Evolutionary conservation across 1,140 invertebrate genomes (phyloP), one percentile per base, ranked within the genome.

Genomic region (Notospermus geniculatus): DNA sequence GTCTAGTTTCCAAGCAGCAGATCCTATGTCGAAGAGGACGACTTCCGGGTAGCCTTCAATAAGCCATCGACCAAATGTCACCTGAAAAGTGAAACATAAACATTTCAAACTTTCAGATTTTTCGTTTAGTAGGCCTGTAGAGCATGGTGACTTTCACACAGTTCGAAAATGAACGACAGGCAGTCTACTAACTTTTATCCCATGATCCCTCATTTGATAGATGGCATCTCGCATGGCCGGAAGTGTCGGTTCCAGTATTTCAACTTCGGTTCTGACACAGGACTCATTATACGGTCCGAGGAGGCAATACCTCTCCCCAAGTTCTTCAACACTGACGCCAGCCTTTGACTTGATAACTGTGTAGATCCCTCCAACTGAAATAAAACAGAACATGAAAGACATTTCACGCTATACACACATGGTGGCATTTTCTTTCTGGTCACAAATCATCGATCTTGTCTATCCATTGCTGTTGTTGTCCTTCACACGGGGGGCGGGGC

Each of bases 21-120:
- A 95, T 2, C 94, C 94, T 77, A 99, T 93, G 78, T 99, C 97
- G 83, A 99, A 98, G 0, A 99, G 83, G 65, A 99, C 89, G 45
- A 99, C 90, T 81, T 97, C 94, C 0, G 97, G 97, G 84, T 97
- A 99, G 22, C 97, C 97, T 79, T 99, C 97, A 7, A 99, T 97
- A 23, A 99, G 79, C 97, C 97, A 99, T 28, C 95, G 89, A 25
- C 97, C 97, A 63, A 91, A 95, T 72, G 93, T 87, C 15, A 95
- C 83, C 89, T 92, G 54, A 15, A 64, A 66, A 15, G 57, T 4
- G 54, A 59, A 50, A 7, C 2, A 60, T 9, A 43, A 23, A 57
- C 36, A 54, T 2, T 23, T 54, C 25, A 50, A 23, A 9, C 5
- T 13, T 43, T 27, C 46, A 23, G n/a, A 19, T 19, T 4, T 50